These are phyloP conservation scores for Lysandra bellargus DNA, from an alignment of 2,888 invertebrate genomes.

Conservation along the genomic window DNA sequence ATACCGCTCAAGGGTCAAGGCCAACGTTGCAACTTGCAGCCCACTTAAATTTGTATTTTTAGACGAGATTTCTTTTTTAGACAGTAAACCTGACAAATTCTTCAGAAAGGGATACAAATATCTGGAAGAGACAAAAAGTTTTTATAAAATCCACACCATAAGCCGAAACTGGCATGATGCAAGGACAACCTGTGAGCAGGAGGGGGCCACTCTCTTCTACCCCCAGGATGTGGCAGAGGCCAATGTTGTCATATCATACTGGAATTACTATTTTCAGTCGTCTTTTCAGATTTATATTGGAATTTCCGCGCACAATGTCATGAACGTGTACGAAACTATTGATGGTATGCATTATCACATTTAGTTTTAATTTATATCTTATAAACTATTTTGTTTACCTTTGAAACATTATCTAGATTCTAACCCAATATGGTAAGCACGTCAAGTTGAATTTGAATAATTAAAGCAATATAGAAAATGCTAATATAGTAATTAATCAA, in stretches of 20 bases:
- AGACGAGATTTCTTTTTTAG: too few relatives aligned
- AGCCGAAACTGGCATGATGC: slow-evolving; percentile 55
- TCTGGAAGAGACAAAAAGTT: slow-evolving; percentile 50
- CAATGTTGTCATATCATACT: slow-evolving; percentile 45
- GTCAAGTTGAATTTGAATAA: too few relatives aligned
- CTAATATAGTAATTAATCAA: too few relatives aligned
- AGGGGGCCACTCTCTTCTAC: slow-evolving; percentile 60
- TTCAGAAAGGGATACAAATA: slow-evolving; percentile 63
- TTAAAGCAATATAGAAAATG: too few relatives aligned
- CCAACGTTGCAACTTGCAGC: too few relatives aligned
- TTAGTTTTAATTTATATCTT: too few relatives aligned
- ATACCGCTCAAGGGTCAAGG: too few relatives aligned
- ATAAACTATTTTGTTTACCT: too few relatives aligned
- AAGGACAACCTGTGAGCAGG: slow-evolving; percentile 52
- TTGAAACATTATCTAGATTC: too few relatives aligned
- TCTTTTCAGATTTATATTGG: slow-evolving; percentile 52
- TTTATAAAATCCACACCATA: slow-evolving; percentile 63
- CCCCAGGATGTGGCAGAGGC: slow-evolving; percentile 57
- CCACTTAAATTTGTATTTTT: too few relatives aligned
- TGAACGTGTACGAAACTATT: slow-evolving; percentile 57
- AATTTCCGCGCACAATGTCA: slow-evolving; percentile 49
- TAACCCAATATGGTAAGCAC: too few relatives aligned
- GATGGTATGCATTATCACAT: slow-evolving; percentile 45
- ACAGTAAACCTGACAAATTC: slow-evolving; percentile 48
- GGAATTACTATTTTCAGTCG: slow-evolving; percentile 48